Base-by-base conservation (phyloP, 2,888 invertebrate genomes). In the Drosophila dives region DNA sequence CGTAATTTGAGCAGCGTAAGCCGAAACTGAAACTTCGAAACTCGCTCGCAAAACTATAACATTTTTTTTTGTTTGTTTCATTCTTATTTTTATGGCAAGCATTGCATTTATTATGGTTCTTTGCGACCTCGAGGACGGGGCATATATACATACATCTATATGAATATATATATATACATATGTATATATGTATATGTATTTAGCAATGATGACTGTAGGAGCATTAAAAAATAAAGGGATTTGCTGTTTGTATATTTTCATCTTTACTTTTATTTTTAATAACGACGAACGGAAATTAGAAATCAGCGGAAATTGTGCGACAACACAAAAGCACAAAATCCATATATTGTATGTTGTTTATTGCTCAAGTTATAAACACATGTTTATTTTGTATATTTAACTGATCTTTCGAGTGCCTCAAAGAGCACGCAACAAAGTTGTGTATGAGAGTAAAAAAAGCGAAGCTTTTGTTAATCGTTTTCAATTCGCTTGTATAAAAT, bases 281-380 rank as follows among this genome's bases (percentile, higher is more conserved):
- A 84, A 73, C 76, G 59, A 71, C 77, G 77, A 72, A 79, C 88
- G 86, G 86, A 86, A 86, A 86, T 86, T 86, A 86, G 86, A 88
- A 86, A 83, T 88, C 84, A 74, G 72, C 88, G 86, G 86, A 86
- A 82, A 86, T 76, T 78, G 81, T 75, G 73, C 71, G 78, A 78
- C 87, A 77, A 75, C 76, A 75, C 73, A 66, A 64, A 67, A 67
- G 34, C 61, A 60, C 50, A 49, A 64, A 67, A 65, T 61, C 64
- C 59, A 75, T 65, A 78, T 75, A 68, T 63, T 78, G 60, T 66
- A 68, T 68, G 56, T 45, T 72, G 42, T 75, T 78, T 75, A 75
- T 69, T 68, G 61, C 53, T 58, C 36, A 32, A 45, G 5, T 55
- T 42, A 59, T 40, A 63, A 23, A 33, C 36, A 40, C 29, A 36